phyloP scores from a whole-genome alignment of 2,888 invertebrate species.

The Cheilosia vulpina region DNA sequence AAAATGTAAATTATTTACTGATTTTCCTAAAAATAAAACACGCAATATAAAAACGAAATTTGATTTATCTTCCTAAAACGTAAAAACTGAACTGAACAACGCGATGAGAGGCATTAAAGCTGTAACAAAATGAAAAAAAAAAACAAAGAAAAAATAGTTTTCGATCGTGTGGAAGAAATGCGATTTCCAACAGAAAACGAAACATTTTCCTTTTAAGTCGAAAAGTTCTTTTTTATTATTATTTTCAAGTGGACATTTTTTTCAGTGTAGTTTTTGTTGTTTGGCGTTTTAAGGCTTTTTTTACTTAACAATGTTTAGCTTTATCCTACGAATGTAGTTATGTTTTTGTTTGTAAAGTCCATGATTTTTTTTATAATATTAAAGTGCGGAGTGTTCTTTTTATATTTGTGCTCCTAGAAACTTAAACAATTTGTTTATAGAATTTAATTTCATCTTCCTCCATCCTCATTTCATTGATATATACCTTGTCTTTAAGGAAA shows the following conservation, averaged over 20 bases:
- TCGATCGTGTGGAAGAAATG: slow-evolving; percentile 80
- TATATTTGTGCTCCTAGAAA: slow-evolving; percentile 73
- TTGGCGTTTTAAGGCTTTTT: slow-evolving; percentile 80
- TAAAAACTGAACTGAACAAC: neutral
- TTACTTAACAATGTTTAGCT: slow-evolving; percentile 75
- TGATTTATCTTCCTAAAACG: slow-evolving; percentile 29
- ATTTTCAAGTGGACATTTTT: slow-evolving; percentile 65
- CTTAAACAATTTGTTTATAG: slow-evolving; percentile 68
- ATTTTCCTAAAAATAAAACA: slow-evolving; percentile 43
- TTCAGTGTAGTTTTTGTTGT: slow-evolving; percentile 52
- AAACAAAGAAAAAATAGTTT: slow-evolving; percentile 26
- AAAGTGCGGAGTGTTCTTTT: slow-evolving; percentile 58
- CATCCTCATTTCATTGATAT: slow-evolving; percentile 32
- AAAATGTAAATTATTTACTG: slow-evolving; percentile 39
- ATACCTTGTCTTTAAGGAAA: slow-evolving; percentile 30
- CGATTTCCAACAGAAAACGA: slow-evolving; percentile 76
- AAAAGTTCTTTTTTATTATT: slow-evolving; percentile 44
- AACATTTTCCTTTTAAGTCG: slow-evolving; percentile 23
- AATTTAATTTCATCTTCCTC: slow-evolving; percentile 30
- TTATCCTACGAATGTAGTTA: slow-evolving; percentile 61
- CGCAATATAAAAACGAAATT: slow-evolving; percentile 50
- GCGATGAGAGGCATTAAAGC: neutral
- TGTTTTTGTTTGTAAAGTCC: slow-evolving; percentile 46
- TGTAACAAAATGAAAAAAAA: slow-evolving; percentile 3
- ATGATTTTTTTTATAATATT: slow-evolving; percentile 55